Evolutionary conservation across 2,113 vertebrate species (phyloP).

Genomic region (Callithrix jacchus): DNA sequence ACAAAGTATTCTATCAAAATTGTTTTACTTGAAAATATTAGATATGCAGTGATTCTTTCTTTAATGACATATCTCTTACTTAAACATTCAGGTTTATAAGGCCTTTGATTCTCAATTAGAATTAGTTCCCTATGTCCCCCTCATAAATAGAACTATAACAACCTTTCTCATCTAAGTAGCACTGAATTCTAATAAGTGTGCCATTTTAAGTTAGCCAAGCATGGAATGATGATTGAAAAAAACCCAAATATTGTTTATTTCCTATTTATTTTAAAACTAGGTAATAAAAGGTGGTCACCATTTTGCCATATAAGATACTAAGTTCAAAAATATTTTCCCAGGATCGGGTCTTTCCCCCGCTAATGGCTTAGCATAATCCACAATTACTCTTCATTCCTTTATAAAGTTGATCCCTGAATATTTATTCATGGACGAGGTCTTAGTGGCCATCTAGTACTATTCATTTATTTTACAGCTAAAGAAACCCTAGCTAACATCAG

Average conservation of each 20-base stretch:
- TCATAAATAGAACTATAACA: background rate
- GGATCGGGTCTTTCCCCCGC: background rate
- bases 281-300: background rate
- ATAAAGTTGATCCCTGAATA: background rate
- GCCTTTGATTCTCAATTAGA: background rate
- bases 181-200: background rate
- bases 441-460: background rate
- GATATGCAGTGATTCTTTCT: background rate
- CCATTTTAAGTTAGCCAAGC: background rate
- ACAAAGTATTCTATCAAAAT: background rate
- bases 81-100: background rate
- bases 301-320: background rate
- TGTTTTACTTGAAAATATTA: background rate
- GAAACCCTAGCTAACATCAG: background rate
- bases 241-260: background rate
- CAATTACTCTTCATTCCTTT: background rate
- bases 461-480: constrained; percentile 5
- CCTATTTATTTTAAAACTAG: background rate
- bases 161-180: background rate
- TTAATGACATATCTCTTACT: background rate
- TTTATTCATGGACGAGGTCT: background rate
- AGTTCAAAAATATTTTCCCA: background rate
- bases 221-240: background rate
- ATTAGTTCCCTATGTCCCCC: background rate
- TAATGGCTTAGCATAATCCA: background rate